Percentiles rank a stretch among this genome's conserved stretches.
Evolutionary conservation across 2,113 vertebrate species (phyloP).

Genomic region (Murina feae): DNA sequence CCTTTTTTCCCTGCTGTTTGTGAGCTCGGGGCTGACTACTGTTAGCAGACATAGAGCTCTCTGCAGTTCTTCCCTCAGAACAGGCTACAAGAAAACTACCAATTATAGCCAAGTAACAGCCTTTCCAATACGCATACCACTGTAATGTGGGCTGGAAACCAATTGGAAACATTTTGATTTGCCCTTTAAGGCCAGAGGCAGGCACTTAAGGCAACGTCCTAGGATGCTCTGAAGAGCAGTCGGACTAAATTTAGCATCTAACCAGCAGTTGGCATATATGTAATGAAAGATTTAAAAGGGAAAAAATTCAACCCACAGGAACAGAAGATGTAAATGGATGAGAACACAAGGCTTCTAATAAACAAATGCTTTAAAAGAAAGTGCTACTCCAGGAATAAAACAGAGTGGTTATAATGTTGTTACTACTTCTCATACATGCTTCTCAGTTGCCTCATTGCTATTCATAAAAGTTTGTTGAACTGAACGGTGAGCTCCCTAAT

Average conservation of each 20-base stretch:
- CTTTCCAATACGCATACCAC: constrained; percentile 51
- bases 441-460: neutral
- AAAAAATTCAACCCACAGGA: neutral
- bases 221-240: constrained; percentile 34
- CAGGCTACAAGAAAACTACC: constrained; percentile 62
- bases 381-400: neutral
- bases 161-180: constrained; percentile 58
- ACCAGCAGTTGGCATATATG: constrained; percentile 23
- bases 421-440: neutral
- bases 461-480: neutral
- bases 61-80: constrained; percentile 33
- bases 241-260: constrained; percentile 57
- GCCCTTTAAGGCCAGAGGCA: constrained; percentile 61
- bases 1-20: constrained; percentile 60
- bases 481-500: neutral
- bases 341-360: neutral
- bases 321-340: neutral
- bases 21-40: constrained; percentile 47
- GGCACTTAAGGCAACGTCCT: constrained; percentile 49
- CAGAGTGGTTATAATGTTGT: neutral
- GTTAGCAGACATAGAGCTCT: constrained; percentile 30
- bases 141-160: constrained; percentile 41
- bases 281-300: constrained; percentile 58
- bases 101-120: constrained; percentile 57
- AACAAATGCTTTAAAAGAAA: neutral